Base-by-base conservation (phyloP, 2,888 invertebrate species). In the Euplagia quadripunctaria region DNA sequence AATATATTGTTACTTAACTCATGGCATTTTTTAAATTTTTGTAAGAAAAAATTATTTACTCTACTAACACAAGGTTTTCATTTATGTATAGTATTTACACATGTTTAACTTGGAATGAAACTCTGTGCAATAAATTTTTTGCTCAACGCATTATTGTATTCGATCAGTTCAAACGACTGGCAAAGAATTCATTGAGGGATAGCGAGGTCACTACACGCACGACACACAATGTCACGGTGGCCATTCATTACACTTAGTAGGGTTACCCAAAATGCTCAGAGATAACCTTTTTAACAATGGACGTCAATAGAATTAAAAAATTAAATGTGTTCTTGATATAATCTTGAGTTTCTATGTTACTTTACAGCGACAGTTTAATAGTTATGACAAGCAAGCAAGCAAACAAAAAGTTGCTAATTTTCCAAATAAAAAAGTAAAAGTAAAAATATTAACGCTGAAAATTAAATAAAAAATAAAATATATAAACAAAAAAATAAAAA, bases 161-260 rank as follows among this genome's bases (percentile, higher is more conserved):
- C 43, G 65, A 72, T 74, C 64, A 64, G 75, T 71, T 64, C 58
- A 79, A 73, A 77, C 69, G 71, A 73, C 69, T 74, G 77, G 16
- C 49, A 76, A 79, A 85, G 76, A 78, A 73, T 78, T 79, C 78
- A 79, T 78, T 79, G 73, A 71, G 55, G 52, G 72, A 68, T 61
- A 72, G 66, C 81, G 76, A 85, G 84, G 82, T 85, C 82, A 82
- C 80, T 74, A 55, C 84, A 82, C 85, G 83, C 78, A 83, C 79
- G 70, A 74, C 68, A 74, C 78, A 76, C 92, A 92, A 92, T 92
- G 92, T 92, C 92, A 92, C 85, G 89, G 89, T 80, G 83, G 84
- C 85, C 87, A 89, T 91, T 92, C 89, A 90, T 85, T 74, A 85
- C 76, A 81, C 78, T 61, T 11, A 55, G 43, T 58, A 64, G 49